A percentile compares a stretch with the other conserved stretches of the same genome.
Evolutionary conservation across 2,888 invertebrate species (phyloP).

Genomic region (Petrolisthes cinctipes): DNA sequence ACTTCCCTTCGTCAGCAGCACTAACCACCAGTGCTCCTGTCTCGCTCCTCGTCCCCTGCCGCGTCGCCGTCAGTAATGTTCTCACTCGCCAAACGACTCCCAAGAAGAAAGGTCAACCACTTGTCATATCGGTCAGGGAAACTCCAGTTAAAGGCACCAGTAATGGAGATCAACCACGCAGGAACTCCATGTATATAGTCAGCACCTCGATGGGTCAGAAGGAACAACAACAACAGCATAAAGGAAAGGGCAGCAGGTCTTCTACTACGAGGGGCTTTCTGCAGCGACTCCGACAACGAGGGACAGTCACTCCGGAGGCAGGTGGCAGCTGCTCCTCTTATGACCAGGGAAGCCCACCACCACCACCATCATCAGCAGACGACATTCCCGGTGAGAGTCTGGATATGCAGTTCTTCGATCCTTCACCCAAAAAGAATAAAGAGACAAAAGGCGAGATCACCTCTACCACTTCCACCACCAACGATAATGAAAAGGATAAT

Average conservation of each 20-base stretch:
- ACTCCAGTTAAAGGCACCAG: neutral
- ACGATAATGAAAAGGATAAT: neutral
- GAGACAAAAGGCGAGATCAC: neutral
- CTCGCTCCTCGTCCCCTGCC: neutral
- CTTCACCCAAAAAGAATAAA: neutral
- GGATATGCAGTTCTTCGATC: conserved; percentile 2
- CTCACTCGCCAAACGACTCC: neutral
- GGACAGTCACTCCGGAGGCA: conserved; percentile 8
- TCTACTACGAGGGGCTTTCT: neutral
- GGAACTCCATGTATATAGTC: neutral
- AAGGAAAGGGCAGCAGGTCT: neutral
- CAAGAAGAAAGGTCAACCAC: neutral
- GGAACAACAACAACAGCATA: neutral
- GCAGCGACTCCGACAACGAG: conserved; percentile 15
- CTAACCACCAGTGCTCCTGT: neutral
- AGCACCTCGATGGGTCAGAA: neutral
- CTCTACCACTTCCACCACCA: neutral
- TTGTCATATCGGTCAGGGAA: neutral
- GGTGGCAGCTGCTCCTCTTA: neutral
- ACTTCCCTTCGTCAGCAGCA: neutral
- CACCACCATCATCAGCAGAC: too few species aligned
- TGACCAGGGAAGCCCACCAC: neutral
- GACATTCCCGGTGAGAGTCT: neutral
- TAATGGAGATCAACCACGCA: neutral
- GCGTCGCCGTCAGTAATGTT: neutral